Evolutionary conservation across 2,113 vertebrate genomes (phyloP).

Genomic region (Herpailurus yagouaroundi): DNA sequence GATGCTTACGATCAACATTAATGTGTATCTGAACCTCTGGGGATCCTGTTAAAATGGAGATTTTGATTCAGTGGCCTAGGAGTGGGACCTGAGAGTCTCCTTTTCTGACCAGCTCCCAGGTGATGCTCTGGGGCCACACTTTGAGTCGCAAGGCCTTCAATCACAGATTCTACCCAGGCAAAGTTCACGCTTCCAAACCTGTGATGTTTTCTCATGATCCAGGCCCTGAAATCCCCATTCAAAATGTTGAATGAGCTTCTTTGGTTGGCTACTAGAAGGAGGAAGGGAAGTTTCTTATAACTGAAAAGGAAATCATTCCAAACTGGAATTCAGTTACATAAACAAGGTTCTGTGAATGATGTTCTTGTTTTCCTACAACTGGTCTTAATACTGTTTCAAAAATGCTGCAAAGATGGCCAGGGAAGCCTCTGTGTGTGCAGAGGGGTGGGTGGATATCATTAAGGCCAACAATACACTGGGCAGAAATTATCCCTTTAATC

Average conservation of each 20-base stretch:
- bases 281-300: constrained; percentile 52
- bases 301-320: constrained; percentile 35
- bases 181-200: background rate
- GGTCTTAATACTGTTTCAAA: constrained; percentile 44
- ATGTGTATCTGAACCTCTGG: background rate
- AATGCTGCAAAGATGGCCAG: background rate
- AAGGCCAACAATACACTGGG: background rate
- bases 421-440: background rate
- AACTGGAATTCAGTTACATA: constrained; percentile 35
- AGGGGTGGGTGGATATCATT: background rate
- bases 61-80: background rate
- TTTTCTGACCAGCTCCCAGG: background rate
- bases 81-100: background rate
- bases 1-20: background rate
- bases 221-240: background rate
- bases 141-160: background rate
- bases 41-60: background rate
- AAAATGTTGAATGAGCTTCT: background rate
- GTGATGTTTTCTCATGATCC: background rate
- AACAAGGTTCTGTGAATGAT: constrained; percentile 57
- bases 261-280: background rate
- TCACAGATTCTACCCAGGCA: background rate
- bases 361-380: constrained; percentile 53
- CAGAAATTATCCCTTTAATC: constrained; percentile 32
- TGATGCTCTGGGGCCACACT: background rate